Conservation (phyloP, 1,140 invertebrate genomes). For the Rhynchophorus ferrugineus region DNA sequence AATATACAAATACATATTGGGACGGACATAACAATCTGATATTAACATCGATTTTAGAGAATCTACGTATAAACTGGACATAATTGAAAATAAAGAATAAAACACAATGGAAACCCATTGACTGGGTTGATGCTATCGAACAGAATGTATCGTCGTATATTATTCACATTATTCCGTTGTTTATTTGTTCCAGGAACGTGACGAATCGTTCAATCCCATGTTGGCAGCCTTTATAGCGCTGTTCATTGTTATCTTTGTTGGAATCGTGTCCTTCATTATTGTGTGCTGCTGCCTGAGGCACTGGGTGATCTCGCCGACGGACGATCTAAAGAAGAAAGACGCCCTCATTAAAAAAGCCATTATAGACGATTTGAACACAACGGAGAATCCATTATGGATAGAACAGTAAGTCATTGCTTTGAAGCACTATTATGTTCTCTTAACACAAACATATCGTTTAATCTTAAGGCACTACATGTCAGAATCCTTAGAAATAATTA, state of each 20-base stretch:
- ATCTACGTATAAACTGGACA: no score
- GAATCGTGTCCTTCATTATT: slow-evolving; percentile 77
- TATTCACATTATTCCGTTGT: no score
- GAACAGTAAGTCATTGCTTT: slow-evolving; percentile 67
- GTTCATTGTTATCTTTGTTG: slow-evolving; percentile 77
- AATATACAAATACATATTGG: no score
- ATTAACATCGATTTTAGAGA: no score
- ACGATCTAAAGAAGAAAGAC: slow-evolving; percentile 63
- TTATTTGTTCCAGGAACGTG: slow-evolving; percentile 42
- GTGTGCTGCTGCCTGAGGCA: slow-evolving; percentile 83
- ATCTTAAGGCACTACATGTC: no score
- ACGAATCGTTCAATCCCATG: slow-evolving; percentile 77
- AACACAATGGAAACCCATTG: no score
- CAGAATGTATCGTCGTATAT: no score
- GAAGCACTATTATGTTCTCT: no score
- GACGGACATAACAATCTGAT: no score
- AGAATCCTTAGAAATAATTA: no score
- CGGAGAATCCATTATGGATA: slow-evolving; percentile 88
- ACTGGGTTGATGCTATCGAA: no score
- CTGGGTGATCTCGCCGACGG: slow-evolving; percentile 60
- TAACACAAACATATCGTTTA: neutral
- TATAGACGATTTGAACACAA: slow-evolving; percentile 76
- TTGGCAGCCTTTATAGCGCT: slow-evolving; percentile 78
- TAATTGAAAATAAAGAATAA: no score
- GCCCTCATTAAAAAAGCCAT: slow-evolving; percentile 75